These are phyloP conservation scores for Chelonus insularis DNA, from an alignment of 1,140 invertebrate genomes.

Conservation along the genomic window DNA sequence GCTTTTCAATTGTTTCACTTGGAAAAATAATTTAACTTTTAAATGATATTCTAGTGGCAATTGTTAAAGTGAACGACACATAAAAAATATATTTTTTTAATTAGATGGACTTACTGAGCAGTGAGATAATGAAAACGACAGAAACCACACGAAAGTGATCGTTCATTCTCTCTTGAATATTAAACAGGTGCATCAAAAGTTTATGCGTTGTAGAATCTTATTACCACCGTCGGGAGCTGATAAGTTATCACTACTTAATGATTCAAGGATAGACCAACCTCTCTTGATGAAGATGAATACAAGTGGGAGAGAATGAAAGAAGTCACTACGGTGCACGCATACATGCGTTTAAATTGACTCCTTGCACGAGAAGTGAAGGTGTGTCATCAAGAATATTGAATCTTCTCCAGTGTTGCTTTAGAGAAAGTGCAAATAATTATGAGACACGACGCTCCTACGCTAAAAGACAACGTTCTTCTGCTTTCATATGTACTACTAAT, in stretches of 20 bases:
- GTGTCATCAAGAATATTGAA: not conserved
- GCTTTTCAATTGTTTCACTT: too few relatives aligned
- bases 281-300: slow-evolving; percentile 13
- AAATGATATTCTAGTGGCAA: too few relatives aligned
- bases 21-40: too few relatives aligned
- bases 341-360: not conserved
- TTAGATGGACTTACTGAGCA: not conserved
- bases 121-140: not conserved
- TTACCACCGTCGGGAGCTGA: slow-evolving; percentile 19
- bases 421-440: slow-evolving; percentile 11
- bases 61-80: too few relatives aligned
- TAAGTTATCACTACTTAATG: slow-evolving; percentile 32
- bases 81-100: too few relatives aligned
- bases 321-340: not conserved
- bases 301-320: slow-evolving; percentile 24
- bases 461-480: too few relatives aligned
- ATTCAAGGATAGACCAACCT: slow-evolving; percentile 23
- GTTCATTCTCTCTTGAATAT: slow-evolving; percentile 5
- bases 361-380: not conserved
- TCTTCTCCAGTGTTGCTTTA: not conserved
- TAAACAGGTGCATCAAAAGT: not conserved
- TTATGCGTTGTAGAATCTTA: not conserved
- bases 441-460: not conserved
- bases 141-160: not conserved
- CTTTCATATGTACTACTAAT: too few relatives aligned